Evolutionary conservation across 1,140 invertebrate genomes (phyloP).

Genomic region (Drosophila repletoides): DNA sequence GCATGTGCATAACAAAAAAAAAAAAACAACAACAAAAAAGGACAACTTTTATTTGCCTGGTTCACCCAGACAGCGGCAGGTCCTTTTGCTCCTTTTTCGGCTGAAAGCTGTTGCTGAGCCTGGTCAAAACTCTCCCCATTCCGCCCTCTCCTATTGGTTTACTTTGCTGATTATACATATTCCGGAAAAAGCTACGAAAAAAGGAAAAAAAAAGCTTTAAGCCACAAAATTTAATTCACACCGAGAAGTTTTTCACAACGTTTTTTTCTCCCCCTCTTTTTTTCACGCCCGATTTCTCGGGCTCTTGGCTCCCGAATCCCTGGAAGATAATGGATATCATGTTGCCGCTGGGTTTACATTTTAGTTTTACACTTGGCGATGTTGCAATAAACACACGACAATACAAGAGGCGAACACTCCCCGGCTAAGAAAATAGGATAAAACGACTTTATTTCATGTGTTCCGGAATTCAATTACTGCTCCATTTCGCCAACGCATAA

Average conservation of each 20-base stretch:
- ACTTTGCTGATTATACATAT: conserved; percentile 77
- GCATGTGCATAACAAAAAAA: conserved; percentile 30
- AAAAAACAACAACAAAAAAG: conserved; percentile 59
- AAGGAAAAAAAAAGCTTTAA: conserved; percentile 34
- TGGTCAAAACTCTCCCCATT: conserved; percentile 42
- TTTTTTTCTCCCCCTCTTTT: conserved; percentile 8
- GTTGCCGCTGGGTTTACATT: conserved; percentile 67
- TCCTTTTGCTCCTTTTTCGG: not conserved
- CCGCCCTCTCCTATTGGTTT: conserved; percentile 33
- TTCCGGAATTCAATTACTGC: not conserved
- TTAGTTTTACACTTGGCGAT: conserved; percentile 74
- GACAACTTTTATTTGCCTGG: conserved; percentile 56
- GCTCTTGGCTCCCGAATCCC: not conserved
- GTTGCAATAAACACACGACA: conserved; percentile 72
- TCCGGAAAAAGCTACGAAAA: conserved; percentile 23
- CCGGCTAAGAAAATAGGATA: conserved; percentile 7
- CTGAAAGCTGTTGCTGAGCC: not conserved
- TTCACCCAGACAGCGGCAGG: not conserved
- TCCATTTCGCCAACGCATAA: not conserved
- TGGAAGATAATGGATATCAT: conserved; percentile 71
- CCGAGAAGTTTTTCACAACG: conserved; percentile 22
- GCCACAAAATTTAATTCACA: conserved; percentile 72
- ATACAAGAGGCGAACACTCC: conserved; percentile 39
- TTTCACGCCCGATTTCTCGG: conserved; percentile 3
- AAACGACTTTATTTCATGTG: not conserved